phyloP scores from a whole-genome alignment of 2,888 invertebrate species.

The Himalopsyche anomala region DNA sequence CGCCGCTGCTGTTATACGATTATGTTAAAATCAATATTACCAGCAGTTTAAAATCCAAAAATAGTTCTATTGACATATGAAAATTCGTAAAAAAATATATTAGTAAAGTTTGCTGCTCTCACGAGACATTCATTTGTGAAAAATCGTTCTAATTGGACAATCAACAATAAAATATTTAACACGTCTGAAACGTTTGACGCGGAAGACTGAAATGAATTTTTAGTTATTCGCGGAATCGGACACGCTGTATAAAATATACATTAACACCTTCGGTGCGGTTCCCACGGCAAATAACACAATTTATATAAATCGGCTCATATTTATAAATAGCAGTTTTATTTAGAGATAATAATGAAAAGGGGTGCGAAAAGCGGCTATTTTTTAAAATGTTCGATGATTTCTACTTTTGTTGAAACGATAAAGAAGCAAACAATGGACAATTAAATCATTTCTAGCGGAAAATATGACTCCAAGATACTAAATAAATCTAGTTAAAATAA shows the following conservation, averaged over 20 bases:
- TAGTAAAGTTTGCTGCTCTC: neutral
- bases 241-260: conserved; percentile 16
- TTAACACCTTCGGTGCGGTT: neutral
- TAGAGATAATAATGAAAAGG: too few species aligned
- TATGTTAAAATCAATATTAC: neutral
- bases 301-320: too few species aligned
- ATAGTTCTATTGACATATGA: neutral
- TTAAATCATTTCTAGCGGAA: too few species aligned
- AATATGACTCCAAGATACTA: too few species aligned
- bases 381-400: too few species aligned
- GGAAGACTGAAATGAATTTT: conserved; percentile 27
- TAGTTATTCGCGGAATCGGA: conserved; percentile 24
- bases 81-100: neutral
- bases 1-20: too few species aligned
- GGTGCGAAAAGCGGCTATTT: too few species aligned
- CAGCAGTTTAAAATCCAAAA: neutral
- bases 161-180: conserved; percentile 38
- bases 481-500: too few species aligned
- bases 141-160: conserved; percentile 15
- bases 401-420: too few species aligned
- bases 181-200: conserved; percentile 37
- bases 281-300: neutral
- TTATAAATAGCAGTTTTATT: too few species aligned
- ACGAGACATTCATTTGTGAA: neutral
- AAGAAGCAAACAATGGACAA: too few species aligned